Conservation (phyloP, 2,888 invertebrate genomes). For the Marronus borbonicus region DNA sequence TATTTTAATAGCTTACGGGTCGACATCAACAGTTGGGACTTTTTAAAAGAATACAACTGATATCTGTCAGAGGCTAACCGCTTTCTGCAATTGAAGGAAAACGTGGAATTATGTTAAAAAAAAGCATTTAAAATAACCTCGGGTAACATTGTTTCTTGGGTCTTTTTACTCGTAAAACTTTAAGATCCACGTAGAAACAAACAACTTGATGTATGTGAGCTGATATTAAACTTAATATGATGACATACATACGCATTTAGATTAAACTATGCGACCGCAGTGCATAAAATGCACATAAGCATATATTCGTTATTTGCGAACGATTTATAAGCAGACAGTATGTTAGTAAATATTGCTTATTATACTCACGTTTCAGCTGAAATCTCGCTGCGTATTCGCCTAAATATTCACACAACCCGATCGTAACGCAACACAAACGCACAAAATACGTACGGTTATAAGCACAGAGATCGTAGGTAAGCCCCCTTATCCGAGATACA, state of each 20-base stretch:
- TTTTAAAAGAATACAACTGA: too few species aligned
- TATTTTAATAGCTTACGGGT: too few species aligned
- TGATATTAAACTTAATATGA: constrained; percentile 3
- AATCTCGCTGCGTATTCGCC: constrained; percentile 30
- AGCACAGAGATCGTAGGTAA: constrained; percentile 5
- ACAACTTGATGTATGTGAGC: too few species aligned
- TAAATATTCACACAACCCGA: constrained; percentile 19
- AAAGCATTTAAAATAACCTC: too few species aligned
- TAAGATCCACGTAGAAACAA: too few species aligned
- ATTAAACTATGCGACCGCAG: not conserved
- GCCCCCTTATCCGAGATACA: not conserved
- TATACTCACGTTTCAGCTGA: constrained; percentile 23
- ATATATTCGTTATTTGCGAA: constrained; percentile 4
- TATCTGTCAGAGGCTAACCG: too few species aligned
- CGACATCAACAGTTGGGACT: too few species aligned
- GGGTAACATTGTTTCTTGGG: too few species aligned
- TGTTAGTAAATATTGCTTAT: not conserved
- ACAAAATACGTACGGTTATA: constrained; percentile 7
- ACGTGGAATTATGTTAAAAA: not conserved
- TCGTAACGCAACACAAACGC: constrained; percentile 22
- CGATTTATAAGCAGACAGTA: constrained; percentile 32
- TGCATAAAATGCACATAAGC: not conserved
- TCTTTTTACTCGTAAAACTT: too few species aligned
- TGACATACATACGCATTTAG: constrained; percentile 9
- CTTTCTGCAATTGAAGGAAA: not conserved